These are phyloP conservation scores for Tamias sibiricus DNA, from an alignment of 2,113 vertebrate genomes.

Conservation along the genomic window DNA sequence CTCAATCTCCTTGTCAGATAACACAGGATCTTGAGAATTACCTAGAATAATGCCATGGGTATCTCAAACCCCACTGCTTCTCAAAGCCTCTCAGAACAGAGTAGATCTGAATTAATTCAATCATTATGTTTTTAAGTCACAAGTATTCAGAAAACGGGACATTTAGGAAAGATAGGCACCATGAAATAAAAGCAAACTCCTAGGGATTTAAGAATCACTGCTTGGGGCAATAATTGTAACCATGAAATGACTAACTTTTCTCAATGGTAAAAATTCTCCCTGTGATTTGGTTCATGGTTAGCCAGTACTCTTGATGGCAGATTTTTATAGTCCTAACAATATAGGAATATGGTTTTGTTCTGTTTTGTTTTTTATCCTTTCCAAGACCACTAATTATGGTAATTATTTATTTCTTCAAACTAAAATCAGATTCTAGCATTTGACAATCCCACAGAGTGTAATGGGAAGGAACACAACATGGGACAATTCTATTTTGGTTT, in stretches of 20 bases:
- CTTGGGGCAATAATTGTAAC: background rate
- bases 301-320: background rate
- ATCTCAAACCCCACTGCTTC: background rate
- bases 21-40: background rate
- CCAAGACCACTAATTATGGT: background rate
- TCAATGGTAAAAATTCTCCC: background rate
- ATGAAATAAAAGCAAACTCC: background rate
- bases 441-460: constrained; percentile 7
- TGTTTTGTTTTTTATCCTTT: background rate
- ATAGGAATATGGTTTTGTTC: background rate
- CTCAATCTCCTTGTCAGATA: background rate
- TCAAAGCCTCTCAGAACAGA: background rate
- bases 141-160: background rate
- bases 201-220: background rate
- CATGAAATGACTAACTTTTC: background rate
- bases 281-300: background rate
- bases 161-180: background rate
- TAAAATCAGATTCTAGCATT: background rate
- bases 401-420: background rate
- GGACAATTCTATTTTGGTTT: constrained; percentile 34
- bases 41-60: background rate
- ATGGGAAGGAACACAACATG: background rate
- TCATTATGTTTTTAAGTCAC: background rate
- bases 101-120: background rate
- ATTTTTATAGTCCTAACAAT: background rate